Conservation (phyloP, 1,140 invertebrate species). For the Lordiphosa stackelbergi region DNA sequence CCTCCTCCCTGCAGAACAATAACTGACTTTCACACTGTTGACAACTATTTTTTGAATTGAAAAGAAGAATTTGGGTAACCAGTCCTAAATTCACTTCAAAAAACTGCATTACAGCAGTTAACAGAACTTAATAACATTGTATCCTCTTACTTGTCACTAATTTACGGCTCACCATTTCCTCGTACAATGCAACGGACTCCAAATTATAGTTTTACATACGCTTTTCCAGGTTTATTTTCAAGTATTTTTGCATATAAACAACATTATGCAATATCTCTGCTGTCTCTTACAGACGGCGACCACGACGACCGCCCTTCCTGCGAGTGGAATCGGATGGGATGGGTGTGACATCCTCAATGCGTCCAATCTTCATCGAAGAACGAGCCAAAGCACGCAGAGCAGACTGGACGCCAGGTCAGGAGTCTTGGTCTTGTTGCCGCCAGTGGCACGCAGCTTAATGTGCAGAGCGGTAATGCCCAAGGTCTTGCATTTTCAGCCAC, state of each 20-base stretch:
- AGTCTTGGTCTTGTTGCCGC: conserved; percentile 98
- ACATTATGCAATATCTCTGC: conserved; percentile 20
- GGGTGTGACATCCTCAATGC: conserved; percentile 99
- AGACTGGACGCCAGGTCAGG: conserved; percentile 98
- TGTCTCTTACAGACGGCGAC: conserved; percentile 93
- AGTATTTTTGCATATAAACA: conserved; percentile 26
- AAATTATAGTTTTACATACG: conserved; percentile 10
- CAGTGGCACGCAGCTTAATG: conserved; percentile 98
- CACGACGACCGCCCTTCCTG: conserved; percentile 99
- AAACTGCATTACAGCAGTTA: too few species aligned
- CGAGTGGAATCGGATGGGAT: conserved; percentile 99
- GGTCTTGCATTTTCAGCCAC: conserved; percentile 98
- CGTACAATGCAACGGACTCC: background rate
- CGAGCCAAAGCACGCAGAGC: conserved; percentile 97
- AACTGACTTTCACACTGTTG: too few species aligned
- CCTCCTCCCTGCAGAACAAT: too few species aligned
- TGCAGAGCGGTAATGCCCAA: conserved; percentile 98
- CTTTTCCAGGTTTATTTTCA: conserved; percentile 35
- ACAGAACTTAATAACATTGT: too few species aligned
- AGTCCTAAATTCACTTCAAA: too few species aligned
- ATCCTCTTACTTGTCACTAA: too few species aligned
- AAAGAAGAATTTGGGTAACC: too few species aligned
- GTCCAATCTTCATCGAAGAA: conserved; percentile 99
- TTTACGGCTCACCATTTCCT: too few species aligned
- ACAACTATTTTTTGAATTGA: too few species aligned